Conservation (phyloP, 92 coral and sea anemone genomes). For the Galaxea fascicularis region DNA sequence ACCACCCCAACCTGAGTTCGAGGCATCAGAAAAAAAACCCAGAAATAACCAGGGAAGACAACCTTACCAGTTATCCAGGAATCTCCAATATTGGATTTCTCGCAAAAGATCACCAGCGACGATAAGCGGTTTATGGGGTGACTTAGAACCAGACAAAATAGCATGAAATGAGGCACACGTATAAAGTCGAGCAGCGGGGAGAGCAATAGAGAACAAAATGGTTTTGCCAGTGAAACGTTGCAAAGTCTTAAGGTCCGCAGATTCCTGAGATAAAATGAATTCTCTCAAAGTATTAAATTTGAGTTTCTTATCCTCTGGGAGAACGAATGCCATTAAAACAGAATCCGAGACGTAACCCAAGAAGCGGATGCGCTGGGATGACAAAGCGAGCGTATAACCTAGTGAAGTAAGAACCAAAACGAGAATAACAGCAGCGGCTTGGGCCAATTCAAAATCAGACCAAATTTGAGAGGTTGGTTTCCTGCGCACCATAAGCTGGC, state of each 20-base stretch:
- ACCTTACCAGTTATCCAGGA: constrained; percentile 68
- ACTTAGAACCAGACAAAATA: constrained; percentile 31
- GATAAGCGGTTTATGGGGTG: constrained; percentile 25
- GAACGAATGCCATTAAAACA: constrained; percentile 50
- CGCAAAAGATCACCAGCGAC: constrained; percentile 45
- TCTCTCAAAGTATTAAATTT: constrained; percentile 65
- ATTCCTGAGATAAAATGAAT: constrained; percentile 37
- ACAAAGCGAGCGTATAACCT: constrained; percentile 71
- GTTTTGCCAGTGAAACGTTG: constrained; percentile 73
- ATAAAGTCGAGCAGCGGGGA: constrained; percentile 62
- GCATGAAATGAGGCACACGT: constrained; percentile 53
- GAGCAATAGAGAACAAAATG: constrained; percentile 69
- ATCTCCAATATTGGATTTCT: constrained; percentile 62
- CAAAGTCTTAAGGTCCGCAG: constrained; percentile 35
- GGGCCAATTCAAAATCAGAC: constrained; percentile 51
- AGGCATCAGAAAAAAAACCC: constrained; percentile 65
- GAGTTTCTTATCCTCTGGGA: constrained; percentile 64
- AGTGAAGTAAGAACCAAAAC: constrained; percentile 56
- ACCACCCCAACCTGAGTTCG: constrained; percentile 79
- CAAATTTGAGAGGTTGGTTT: constrained; percentile 14
- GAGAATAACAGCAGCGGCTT: constrained; percentile 68
- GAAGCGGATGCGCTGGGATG: constrained; percentile 56
- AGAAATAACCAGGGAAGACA: constrained; percentile 68
- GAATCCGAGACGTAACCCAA: constrained; percentile 72
- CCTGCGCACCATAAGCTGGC: constrained; percentile 50